Evolutionary conservation across 2,888 invertebrate genomes (phyloP), one percentile per base, ranked within the genome.

Genomic region (Achlya flavicornis): DNA sequence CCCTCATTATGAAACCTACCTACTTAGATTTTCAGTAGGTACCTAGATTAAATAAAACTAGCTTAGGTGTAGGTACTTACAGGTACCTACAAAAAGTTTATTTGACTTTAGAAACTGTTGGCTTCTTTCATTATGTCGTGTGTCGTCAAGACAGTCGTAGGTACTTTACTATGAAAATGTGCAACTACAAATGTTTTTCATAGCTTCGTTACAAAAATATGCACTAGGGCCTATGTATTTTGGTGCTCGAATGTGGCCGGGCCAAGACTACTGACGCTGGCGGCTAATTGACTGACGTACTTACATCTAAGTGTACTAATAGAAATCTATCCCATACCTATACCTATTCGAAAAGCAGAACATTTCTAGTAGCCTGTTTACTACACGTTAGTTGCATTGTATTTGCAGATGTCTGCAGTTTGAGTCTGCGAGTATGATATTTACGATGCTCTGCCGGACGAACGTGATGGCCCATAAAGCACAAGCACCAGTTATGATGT

Each of bases 401-500:
- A 41, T 19, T 82, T 74, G 82, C 86, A 87, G 87, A 87, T 88
- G 89, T 70, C 68, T 68, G 69, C 67, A 72, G 68, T 72, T 70
- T 64, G 60, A 66, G 66, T 58, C 58, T 70, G 67, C 71, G 53
- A 63, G 59, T 76, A 72, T 73, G 79, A 85, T 83, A 83, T 92
- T 92, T 89, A 91, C 85, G 89, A 89, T 79, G 75, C 75, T 76
- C 79, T 75, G 83, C 86, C 88, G 89, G 89, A 86, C 89, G 88
- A 76, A 74, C 79, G 84, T 79, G 86, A 90, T 86, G 91, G 87
- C 78, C 83, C 89, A 91, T 91, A 92, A 92, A 92, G 81, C 86
- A 80, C 80, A 77, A 83, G 84, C 82, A 53, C 76, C 77, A 70
- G 75, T 84, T 80, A 80, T 87, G 87, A 87, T 87, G 87, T 87